Base-by-base conservation (phyloP, 2,113 vertebrate genomes). In the Probosciger aterrimus region DNA sequence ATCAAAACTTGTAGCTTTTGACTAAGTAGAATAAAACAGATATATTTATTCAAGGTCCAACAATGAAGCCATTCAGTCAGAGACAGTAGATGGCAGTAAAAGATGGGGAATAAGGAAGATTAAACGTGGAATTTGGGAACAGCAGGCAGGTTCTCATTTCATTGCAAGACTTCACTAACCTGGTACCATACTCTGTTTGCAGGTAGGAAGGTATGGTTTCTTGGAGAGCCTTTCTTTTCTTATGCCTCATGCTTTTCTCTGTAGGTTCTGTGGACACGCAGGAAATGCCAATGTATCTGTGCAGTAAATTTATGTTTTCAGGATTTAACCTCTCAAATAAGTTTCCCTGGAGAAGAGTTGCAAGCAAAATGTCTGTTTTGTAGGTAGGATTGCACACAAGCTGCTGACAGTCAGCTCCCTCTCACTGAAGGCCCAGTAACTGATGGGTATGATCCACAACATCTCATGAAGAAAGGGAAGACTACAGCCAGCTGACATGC, bases 31-130 rank as follows among this genome's bases (percentile, higher is more conserved):
- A 3, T 22, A 25, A 49, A 60, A 0, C 14, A 13, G 23, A 4
- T 5, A 4, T 5, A 16, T 5, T 62, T 46, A 27, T 18, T 35
- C 7, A 6, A 28, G 52, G 20, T 30, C 17, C 55, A 28, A 7
- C 0, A 2, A 28, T 25, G n/a, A n/a, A 33, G 39, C n/a, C 10
- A 1, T 46, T 63, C 77, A 31, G 18, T 16, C 22, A 7, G 33
- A 77, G 52, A 41, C 96, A 46, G 80, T 4, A 96, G 95, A 84
- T 86, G 91, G 77, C 95, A 94, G 47, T 55, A 55, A 64, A 71
- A 75, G 47, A 47, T 25, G 22, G 4, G 35, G 37, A 67, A 64
- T 52, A 65, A 31, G 2, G 5, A 10, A 20, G 55, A 19, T 52
- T 8, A 46, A 64, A 22, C 10, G 17, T 19, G 47, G 9, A 14